phyloP scores from a whole-genome alignment of 2,797 vertebrate genomes.

The Pseudochirops corinnae region DNA sequence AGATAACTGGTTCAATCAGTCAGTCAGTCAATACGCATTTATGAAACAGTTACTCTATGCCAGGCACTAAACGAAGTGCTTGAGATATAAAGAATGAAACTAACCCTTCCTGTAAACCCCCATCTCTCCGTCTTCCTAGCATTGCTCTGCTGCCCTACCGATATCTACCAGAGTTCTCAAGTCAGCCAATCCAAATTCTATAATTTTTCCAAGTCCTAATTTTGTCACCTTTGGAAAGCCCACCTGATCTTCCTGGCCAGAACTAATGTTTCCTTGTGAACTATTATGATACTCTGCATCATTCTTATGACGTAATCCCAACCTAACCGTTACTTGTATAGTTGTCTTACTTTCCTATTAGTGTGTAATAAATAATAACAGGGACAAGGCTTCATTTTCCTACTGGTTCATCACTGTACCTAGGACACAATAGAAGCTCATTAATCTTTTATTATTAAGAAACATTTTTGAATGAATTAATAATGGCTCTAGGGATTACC shows the following conservation, averaged over 20 bases:
- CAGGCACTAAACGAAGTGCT: not conserved
- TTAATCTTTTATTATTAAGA: not conserved
- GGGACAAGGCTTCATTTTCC: not conserved
- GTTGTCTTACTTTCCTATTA: not conserved
- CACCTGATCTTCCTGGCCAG: not conserved
- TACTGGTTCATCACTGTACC: not conserved
- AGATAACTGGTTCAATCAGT: too few species aligned
- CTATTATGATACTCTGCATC: not conserved
- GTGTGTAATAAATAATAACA: not conserved
- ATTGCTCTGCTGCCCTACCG: not conserved
- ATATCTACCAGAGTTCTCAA: not conserved
- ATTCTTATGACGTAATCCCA: not conserved
- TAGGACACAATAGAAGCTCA: not conserved
- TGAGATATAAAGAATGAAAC: not conserved
- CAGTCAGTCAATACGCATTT: not conserved
- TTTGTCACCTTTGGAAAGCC: not conserved
- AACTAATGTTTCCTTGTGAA: not conserved
- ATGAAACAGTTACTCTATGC: not conserved
- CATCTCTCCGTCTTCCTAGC: not conserved
- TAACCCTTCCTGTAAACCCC: not conserved
- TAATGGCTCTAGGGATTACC: not conserved
- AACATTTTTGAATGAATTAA: not conserved
- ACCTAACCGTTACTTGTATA: not conserved
- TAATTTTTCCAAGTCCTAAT: not conserved
- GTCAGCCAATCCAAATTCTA: not conserved